phyloP scores from a whole-genome alignment of 2,888 invertebrate species.

The Molanna angustata region DNA sequence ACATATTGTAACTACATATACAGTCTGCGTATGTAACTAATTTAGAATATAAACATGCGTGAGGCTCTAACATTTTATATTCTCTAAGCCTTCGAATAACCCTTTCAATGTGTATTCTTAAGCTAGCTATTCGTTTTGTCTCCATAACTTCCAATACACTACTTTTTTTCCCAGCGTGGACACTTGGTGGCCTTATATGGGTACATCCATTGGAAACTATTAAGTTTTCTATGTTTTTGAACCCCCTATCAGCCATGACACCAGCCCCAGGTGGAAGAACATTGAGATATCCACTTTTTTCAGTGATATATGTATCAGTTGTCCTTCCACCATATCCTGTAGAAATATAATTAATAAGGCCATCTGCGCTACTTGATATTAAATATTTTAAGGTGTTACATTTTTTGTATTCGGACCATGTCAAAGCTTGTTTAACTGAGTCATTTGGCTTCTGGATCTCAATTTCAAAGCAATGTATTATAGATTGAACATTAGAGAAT shows the following conservation, averaged over 20 bases:
- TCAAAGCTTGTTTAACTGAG: neutral
- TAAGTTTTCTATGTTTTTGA: slow-evolving; percentile 22
- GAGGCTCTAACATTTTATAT: slow-evolving; percentile 1
- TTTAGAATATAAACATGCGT: neutral
- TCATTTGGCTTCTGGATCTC: slow-evolving; percentile 3
- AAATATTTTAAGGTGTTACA: slow-evolving; percentile 12
- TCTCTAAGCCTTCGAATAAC: slow-evolving; percentile 6
- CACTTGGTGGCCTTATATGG: slow-evolving; percentile 28
- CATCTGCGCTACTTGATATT: slow-evolving; percentile 10
- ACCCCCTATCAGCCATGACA: slow-evolving; percentile 27
- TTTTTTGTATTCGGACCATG: slow-evolving; percentile 11
- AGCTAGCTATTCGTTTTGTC: slow-evolving; percentile 26
- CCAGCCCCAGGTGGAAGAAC: slow-evolving; percentile 10
- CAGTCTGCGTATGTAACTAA: neutral
- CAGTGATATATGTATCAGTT: neutral
- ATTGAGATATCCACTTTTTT: slow-evolving; percentile 4
- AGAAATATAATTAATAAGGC: slow-evolving; percentile 4
- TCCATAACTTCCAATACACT: slow-evolving; percentile 17
- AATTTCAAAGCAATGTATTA: slow-evolving; percentile 3
- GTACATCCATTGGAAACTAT: slow-evolving; percentile 19
- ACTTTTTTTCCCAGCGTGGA: slow-evolving; percentile 2
- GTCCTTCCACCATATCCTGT: slow-evolving; percentile 5
- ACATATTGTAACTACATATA: too few relatives aligned
- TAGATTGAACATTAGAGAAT: neutral
- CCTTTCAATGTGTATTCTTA: slow-evolving; percentile 26